Percentiles rank a stretch among this genome's conserved stretches.
These are phyloP conservation scores for Netelia inedita DNA, from an alignment of 2,888 invertebrate genomes.

Conservation along the genomic window DNA sequence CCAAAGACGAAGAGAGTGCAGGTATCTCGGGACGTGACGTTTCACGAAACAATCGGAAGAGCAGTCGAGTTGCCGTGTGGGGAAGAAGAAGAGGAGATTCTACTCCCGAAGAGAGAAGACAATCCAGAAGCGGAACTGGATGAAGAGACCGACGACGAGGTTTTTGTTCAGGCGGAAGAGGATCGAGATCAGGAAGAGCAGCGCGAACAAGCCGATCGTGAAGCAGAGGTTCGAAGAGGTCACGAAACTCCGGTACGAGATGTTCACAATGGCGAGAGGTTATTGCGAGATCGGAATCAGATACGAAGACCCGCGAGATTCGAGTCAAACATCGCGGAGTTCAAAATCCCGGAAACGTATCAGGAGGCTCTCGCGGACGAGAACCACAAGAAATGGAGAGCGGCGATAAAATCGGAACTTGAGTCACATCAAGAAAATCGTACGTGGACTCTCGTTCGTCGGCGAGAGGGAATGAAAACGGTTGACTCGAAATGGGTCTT, in stretches of 20 bases:
- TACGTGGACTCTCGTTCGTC: slow-evolving; percentile 31
- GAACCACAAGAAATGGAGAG: background rate
- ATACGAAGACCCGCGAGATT: background rate
- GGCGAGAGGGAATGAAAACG: slow-evolving; percentile 13
- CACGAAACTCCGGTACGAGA: background rate
- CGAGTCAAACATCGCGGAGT: slow-evolving; percentile 34
- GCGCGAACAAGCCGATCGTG: background rate
- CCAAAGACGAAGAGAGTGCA: slow-evolving; percentile 27
- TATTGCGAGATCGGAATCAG: background rate
- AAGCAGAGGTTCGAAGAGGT: no score
- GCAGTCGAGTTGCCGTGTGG: no score
- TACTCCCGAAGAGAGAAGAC: no score
- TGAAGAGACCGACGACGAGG: slow-evolving; percentile 12
- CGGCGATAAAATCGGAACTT: background rate
- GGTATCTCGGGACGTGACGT: slow-evolving; percentile 49
- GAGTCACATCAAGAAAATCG: slow-evolving; percentile 19
- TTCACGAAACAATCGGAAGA: slow-evolving; percentile 43
- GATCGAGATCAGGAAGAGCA: background rate
- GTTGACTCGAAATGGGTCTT: slow-evolving; percentile 44
- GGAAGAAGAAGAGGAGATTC: background rate
- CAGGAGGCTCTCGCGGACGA: background rate
- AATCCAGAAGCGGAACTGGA: background rate
- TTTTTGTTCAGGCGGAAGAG: background rate
- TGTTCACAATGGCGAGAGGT: background rate
- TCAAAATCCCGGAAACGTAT: slow-evolving; percentile 17